A percentile compares a stretch with the other conserved stretches of the same genome.
Evolutionary conservation across 1,140 invertebrate species (phyloP).

Genomic region (Notospermus geniculatus): DNA sequence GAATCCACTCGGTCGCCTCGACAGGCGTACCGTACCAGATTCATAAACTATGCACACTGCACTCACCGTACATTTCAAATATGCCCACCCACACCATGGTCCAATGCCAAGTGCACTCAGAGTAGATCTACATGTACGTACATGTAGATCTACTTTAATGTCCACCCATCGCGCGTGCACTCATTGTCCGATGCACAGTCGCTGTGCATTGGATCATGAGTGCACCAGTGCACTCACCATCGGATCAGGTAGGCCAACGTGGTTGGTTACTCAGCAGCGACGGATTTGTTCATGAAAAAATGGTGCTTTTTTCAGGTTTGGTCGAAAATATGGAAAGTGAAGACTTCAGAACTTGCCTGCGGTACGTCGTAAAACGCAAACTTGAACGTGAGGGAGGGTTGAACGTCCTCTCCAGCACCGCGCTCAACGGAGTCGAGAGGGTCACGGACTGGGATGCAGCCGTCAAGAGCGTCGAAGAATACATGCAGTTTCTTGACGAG

Average conservation of each 20-base stretch:
- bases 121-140: too few relatives aligned
- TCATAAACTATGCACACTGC: too few relatives aligned
- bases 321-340: conserved; percentile 25
- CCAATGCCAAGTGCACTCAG: too few relatives aligned
- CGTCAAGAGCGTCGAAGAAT: conserved; percentile 28
- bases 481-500: conserved; percentile 16
- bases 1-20: too few relatives aligned
- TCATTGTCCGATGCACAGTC: too few relatives aligned
- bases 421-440: conserved; percentile 25
- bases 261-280: neutral
- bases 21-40: too few relatives aligned
- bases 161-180: too few relatives aligned
- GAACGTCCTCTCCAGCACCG: conserved; percentile 23
- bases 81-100: too few relatives aligned
- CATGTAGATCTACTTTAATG: too few relatives aligned
- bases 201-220: too few relatives aligned
- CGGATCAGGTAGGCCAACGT: neutral
- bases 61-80: too few relatives aligned
- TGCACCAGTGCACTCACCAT: neutral
- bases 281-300: neutral
- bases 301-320: conserved; percentile 13
- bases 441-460: conserved; percentile 31
- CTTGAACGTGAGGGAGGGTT: conserved; percentile 33
- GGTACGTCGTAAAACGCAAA: conserved; percentile 30
- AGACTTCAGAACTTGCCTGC: conserved; percentile 32